Conservation (phyloP, 2,113 vertebrate genomes). For the Montifringilla adamsi region DNA sequence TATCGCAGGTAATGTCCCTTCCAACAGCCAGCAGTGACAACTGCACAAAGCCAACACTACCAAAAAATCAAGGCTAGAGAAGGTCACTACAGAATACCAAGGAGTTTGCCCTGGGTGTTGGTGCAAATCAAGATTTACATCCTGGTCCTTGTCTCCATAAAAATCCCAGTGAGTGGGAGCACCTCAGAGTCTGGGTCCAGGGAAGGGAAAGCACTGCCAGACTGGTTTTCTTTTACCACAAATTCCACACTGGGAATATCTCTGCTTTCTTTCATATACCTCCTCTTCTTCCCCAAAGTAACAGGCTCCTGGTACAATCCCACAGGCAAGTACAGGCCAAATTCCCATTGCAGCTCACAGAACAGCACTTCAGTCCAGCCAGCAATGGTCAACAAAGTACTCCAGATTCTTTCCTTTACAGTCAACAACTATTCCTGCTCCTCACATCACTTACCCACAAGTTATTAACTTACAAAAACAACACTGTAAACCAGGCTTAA, state of each 20-base stretch:
- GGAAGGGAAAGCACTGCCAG: neutral
- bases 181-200: neutral
- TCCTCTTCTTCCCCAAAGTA: neutral
- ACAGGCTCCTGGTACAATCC: neutral
- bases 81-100: neutral
- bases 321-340: neutral
- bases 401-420: neutral
- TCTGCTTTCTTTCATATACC: neutral
- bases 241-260: neutral
- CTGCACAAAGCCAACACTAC: neutral
- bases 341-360: neutral
- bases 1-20: neutral
- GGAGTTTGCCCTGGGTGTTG: neutral
- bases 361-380: neutral
- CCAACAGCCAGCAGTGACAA: neutral
- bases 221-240: neutral
- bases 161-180: neutral
- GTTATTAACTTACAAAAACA: conserved; percentile 23
- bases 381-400: neutral
- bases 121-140: neutral
- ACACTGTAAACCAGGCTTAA: neutral
- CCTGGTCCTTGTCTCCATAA: neutral
- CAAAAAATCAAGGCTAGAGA: neutral
- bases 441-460: neutral
- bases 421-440: neutral